Base-by-base conservation (phyloP, 2,113 vertebrate species). In the Labeo catla region DNA sequence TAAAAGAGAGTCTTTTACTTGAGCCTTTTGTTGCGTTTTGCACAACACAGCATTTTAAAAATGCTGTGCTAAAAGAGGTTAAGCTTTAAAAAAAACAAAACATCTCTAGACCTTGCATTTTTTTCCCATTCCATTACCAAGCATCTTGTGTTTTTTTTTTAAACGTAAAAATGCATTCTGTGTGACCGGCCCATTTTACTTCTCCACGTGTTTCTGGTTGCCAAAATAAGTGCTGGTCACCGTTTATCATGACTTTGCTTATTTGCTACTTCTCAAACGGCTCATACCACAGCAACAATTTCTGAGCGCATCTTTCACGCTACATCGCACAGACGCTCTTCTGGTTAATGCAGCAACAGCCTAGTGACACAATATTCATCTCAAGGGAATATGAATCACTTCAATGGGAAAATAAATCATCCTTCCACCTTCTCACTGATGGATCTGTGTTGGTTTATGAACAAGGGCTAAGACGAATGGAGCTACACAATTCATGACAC, bases 221-320 rank as follows among this genome's bases (percentile, higher is more conserved):
- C n/a, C 23, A 10, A 80, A 47, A 63, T 63, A 57, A 78, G 21
- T 54, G 28, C 43, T 74, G 76, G 76, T 78, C 78, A 66, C 79
- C n/a, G 23, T 81, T 81, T 34, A 19, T 81, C 9, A 49, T 6
- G 13, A 66, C 43, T 66, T 59, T 0, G 39, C 19, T 47, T 50
- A 66, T 63, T 49, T 63, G 23, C 45, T 76, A 61, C 39, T 63
- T 81, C 61, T 68, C 39, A 65, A 81, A 63, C 50, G 50, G 52
- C 50, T 78, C 76, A 78, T 57, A 61, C 77, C 54, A 61, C 11
- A 43, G 36, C 54, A 15, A 63, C 11, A 61, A 13, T 78, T 78
- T 57, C 15, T 59, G 28, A 16, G 8, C 21, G 0, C 49, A 52
- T 23, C 23, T 34, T 52, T 76, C 54, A 13, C 2, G n/a, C 45